Percentiles rank a stretch among this genome's conserved stretches.
Evolutionary conservation across 2,888 invertebrate species (phyloP).

Genomic region (Drosophila tanythrix): DNA sequence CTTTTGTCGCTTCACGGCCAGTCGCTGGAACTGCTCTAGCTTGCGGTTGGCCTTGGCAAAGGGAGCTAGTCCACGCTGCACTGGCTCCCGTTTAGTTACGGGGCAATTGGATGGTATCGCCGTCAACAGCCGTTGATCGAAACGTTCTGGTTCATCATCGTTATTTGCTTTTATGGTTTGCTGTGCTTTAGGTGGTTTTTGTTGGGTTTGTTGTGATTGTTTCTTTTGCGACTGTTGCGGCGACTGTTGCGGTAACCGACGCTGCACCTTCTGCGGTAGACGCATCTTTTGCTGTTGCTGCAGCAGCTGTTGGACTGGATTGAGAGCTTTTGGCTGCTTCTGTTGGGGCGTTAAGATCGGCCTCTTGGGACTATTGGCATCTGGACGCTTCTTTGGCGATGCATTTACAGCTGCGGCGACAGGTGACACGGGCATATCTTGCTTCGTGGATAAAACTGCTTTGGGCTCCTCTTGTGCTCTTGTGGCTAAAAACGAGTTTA

Average conservation of each 20-base stretch:
- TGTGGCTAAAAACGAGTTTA: constrained; percentile 4
- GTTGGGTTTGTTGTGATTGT: constrained; percentile 30
- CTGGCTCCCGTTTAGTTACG: constrained; percentile 27
- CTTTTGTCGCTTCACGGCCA: constrained; percentile 77
- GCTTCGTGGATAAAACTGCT: neutral
- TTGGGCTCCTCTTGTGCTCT: constrained; percentile 1
- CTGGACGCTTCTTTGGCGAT: constrained; percentile 14
- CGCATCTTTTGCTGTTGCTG: constrained; percentile 28
- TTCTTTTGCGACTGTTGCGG: constrained; percentile 32
- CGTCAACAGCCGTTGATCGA: constrained; percentile 63
- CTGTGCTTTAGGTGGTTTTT: constrained; percentile 37
- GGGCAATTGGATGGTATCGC: constrained; percentile 58
- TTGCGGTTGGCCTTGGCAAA: constrained; percentile 76
- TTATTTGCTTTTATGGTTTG: constrained; percentile 18
- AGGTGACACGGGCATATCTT: constrained; percentile 13
- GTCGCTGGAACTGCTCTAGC: constrained; percentile 69
- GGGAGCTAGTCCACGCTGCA: constrained; percentile 43
- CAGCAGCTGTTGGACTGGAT: constrained; percentile 15
- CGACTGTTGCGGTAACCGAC: constrained; percentile 12
- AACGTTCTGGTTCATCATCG: constrained; percentile 60
- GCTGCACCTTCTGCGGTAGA: constrained; percentile 36
- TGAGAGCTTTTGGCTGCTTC: constrained; percentile 17
- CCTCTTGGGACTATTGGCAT: constrained; percentile 15
- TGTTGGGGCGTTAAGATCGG: neutral
- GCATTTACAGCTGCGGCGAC: constrained; percentile 9